Evolutionary conservation across 2,113 vertebrate genomes (phyloP).

Genomic region (Rhinoderma darwinii): DNA sequence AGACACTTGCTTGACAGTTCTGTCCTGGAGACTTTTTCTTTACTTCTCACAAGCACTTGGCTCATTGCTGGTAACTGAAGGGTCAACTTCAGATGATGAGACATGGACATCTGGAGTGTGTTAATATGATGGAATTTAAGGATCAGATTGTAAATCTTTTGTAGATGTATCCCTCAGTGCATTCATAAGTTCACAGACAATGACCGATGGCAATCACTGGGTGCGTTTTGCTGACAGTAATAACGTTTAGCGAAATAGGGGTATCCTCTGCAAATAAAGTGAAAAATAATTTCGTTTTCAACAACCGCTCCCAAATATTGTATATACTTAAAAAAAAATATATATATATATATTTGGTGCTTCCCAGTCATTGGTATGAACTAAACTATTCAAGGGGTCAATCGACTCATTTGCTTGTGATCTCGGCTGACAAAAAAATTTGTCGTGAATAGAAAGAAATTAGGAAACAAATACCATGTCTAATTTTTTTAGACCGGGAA

Average conservation of each 20-base stretch:
- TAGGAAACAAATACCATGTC: not conserved
- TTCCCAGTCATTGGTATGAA: not conserved
- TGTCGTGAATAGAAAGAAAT: not conserved
- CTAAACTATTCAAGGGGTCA: constrained; percentile 18
- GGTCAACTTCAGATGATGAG: constrained; percentile 35
- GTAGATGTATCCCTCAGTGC: constrained; percentile 39
- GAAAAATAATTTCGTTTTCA: constrained; percentile 19
- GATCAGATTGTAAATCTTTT: constrained; percentile 18
- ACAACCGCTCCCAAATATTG: constrained; percentile 17
- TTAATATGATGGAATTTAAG: constrained; percentile 38
- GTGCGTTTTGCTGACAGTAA: constrained; percentile 25
- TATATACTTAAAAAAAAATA: not conserved
- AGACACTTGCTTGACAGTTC: not conserved
- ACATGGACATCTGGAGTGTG: constrained; percentile 37
- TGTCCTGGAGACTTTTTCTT: not conserved
- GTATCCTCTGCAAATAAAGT: not conserved
- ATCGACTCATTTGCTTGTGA: not conserved
- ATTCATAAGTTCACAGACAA: constrained; percentile 45
- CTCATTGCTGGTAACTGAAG: constrained; percentile 24
- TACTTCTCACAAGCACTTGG: constrained; percentile 26
- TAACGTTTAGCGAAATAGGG: not conserved
- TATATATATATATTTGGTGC: not conserved
- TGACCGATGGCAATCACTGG: constrained; percentile 30
- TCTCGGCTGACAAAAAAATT: not conserved
- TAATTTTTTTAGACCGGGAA: not conserved